Evolutionary conservation across 1,140 invertebrate genomes (phyloP), one percentile per base, ranked within the genome.

Genomic region (Conus betulinus): DNA sequence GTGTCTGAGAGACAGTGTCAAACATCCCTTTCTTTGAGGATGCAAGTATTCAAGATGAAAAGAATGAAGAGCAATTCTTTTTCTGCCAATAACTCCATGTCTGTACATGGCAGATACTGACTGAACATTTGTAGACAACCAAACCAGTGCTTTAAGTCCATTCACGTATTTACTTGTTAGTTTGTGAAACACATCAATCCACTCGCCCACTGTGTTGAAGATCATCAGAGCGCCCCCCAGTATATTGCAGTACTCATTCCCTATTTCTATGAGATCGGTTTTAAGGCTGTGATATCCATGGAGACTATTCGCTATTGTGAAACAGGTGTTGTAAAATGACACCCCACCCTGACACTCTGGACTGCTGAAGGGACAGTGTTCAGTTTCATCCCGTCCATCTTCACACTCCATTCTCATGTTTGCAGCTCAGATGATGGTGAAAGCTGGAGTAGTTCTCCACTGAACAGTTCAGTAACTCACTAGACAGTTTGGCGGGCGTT

Each of bases 291-390:
- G 1, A 20, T 13, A 63, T 20, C 60, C 60, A 1, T 20, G 60
- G 11, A 63, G 60, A 63, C 60, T 63, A 20, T 11, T 63, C 1
- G 60, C 71, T 23, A n/a, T n/a, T 25, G 25, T 25, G 25, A 76
- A 76, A n/a, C 71, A 76, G 20, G 20, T 23, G 71, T 76, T 25
- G 71, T 25, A 13, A n/a, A 10, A 76, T 1, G 83, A 17, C 15
- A 84, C 55, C 20, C 13, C 15, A 25, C 83, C 83, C 39, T 57
- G 13, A 63, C 83, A 84, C 17, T 39, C 13, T 7, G 83, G 13
- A 27, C 55, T 84, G 83, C 83, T 84, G 83, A 60, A 84, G 83
- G 55, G 83, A 84, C 83, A 84, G 83, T 63, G 83, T 4, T 51
- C 17, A 23, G 39, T 55, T 63, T 84, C 83, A 13, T 84, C 83